A percentile compares a stretch with the other conserved stretches of the same genome.
phyloP scores from a whole-genome alignment of 2,888 invertebrate genomes.

The Deilephila elpenor region DNA sequence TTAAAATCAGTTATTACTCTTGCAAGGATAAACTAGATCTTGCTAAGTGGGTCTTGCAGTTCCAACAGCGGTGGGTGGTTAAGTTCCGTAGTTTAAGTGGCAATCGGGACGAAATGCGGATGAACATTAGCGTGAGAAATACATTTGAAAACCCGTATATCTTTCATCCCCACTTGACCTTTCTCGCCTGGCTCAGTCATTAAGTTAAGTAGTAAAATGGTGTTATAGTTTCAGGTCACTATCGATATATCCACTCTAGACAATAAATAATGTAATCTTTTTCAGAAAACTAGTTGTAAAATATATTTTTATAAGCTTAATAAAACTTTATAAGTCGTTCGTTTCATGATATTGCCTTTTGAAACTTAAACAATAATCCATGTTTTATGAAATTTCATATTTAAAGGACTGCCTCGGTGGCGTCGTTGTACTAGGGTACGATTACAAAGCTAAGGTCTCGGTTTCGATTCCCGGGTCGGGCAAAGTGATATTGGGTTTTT shows the following conservation, averaged over 20 bases:
- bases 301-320: neutral
- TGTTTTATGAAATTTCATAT: too few relatives aligned
- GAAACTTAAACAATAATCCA: too few relatives aligned
- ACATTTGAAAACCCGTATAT: neutral
- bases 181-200: neutral
- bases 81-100: neutral
- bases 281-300: neutral
- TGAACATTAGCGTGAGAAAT: neutral
- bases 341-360: too few relatives aligned
- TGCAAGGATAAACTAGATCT: neutral
- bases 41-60: conserved; percentile 15
- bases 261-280: neutral
- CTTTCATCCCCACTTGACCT: conserved; percentile 16
- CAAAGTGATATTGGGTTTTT: too few relatives aligned
- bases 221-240: neutral
- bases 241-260: neutral
- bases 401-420: too few relatives aligned
- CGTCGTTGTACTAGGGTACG: too few relatives aligned
- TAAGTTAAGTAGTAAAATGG: neutral
- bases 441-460: too few relatives aligned
- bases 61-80: neutral
- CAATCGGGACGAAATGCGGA: conserved; percentile 16
- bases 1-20: neutral
- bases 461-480: too few relatives aligned
- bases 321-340: too few relatives aligned